Evolutionary conservation across 2,113 vertebrate species (phyloP), one percentile per base, ranked within the genome.

Genomic region (Butorides virescens): DNA sequence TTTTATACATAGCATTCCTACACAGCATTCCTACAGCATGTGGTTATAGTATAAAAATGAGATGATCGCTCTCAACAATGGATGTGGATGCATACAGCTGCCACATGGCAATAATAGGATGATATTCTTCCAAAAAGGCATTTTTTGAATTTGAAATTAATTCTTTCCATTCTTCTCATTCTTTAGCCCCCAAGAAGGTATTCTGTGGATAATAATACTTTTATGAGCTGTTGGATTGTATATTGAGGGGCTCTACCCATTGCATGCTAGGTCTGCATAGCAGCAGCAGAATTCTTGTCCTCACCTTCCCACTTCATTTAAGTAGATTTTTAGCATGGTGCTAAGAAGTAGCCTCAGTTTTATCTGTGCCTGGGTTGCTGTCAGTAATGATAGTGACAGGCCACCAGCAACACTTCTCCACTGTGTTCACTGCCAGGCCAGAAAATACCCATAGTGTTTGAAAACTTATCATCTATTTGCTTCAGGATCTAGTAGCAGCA

Each of bases 161-260:
- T 96, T 76, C 46, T 77, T 91, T 75, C 70, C n/a, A 76, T 96
- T 97, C 34, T 93, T 98, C 62, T 96, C 59, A 65, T 95, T 95
- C 77, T 96, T 83, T 62, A 80, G 68, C 83, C n/a, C 63, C 77
- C 76, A 86, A 76, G 73, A 92, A 97, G 67, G n/a, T 87, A 95
- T 97, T 96, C 82, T 77, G 71, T 79, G 29, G 68, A 59, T 95
- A 96, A 82, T 78, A 96, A 95, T 18, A 26, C 53, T 92, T 95
- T 84, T 74, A 83, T 86, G 74, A 93, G 68, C 49, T 65, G 27
- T 78, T 93, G 62, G 80, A 42, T 86, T 9, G 14, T 62, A 77
- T 91, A 93, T 66, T 75, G 68, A 93, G 71, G 58, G 62, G 20
- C 81, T 93, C 5, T 91, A 72, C 56, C 86, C 34, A 19, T 55